Conservation (phyloP, 2,888 invertebrate species). For the Eutolmus rufibarbis region DNA sequence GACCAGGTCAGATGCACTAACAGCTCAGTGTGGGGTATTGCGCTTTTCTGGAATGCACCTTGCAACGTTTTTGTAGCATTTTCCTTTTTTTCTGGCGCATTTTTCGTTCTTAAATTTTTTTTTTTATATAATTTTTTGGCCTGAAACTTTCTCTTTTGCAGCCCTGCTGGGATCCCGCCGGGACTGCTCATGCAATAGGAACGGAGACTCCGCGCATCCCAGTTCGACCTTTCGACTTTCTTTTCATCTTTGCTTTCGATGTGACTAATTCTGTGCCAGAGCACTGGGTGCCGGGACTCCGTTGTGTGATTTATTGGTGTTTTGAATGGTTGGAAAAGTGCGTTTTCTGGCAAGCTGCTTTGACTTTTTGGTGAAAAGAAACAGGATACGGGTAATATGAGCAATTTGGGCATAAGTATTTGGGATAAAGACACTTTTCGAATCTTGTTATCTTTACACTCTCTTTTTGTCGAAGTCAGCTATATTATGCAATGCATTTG, state of each 20-base stretch:
- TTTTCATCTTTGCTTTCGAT: constrained; percentile 2
- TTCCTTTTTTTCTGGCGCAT: neutral
- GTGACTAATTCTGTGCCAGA: constrained; percentile 7
- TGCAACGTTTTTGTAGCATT: neutral
- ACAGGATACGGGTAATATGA: neutral
- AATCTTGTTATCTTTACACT: neutral
- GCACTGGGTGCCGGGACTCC: neutral
- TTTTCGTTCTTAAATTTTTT: neutral
- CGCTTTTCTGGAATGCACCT: constrained; percentile 24
- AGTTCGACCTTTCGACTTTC: neutral
- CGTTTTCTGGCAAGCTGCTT: neutral
- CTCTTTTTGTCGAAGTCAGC: neutral
- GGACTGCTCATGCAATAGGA: neutral
- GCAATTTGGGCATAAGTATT: neutral
- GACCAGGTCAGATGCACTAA: neutral
- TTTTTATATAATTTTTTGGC: neutral
- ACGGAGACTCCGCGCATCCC: neutral
- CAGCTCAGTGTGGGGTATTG: neutral
- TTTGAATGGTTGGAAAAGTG: neutral
- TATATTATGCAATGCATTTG: neutral
- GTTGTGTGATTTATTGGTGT: neutral
- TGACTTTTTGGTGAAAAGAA: neutral
- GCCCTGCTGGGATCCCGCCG: constrained; percentile 35
- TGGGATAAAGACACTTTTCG: neutral
- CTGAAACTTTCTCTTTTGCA: constrained; percentile 41